These are phyloP conservation scores for Pseudomyrmex cubaensis DNA, from an alignment of 1,140 invertebrate genomes.

Conservation along the genomic window DNA sequence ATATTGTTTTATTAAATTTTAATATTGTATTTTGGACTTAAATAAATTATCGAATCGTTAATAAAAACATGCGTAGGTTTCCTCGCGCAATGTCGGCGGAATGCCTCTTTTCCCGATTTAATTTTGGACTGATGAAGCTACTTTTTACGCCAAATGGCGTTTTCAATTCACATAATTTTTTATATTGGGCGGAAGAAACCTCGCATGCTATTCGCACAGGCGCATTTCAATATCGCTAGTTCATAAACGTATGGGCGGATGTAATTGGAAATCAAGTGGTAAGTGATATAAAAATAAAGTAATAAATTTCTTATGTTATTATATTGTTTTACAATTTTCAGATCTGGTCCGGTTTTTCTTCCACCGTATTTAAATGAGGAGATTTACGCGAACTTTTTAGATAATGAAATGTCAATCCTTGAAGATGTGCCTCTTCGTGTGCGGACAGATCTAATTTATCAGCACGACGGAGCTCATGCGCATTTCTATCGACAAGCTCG, in stretches of 20 bases:
- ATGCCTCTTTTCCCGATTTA: background rate
- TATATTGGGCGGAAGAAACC: background rate
- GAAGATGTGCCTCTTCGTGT: background rate
- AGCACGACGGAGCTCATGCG: background rate
- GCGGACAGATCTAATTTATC: background rate
- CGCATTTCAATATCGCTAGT: constrained; percentile 1
- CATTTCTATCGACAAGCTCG: background rate
- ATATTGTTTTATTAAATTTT: background rate
- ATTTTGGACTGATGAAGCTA: no score
- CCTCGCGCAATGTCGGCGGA: background rate
- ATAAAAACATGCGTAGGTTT: constrained; percentile 10
- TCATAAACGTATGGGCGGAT: constrained; percentile 1
- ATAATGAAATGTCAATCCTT: background rate
- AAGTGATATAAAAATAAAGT: background rate
- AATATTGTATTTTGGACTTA: background rate
- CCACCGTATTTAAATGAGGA: background rate
- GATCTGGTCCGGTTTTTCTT: background rate
- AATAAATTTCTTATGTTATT: no score
- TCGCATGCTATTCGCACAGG: background rate
- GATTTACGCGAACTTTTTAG: background rate
- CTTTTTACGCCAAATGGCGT: constrained; percentile 11
- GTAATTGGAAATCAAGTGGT: constrained; percentile 17
- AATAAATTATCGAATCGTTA: background rate
- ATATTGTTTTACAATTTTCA: background rate
- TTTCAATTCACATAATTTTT: background rate